Percentiles rank a stretch among this genome's conserved stretches.
Conservation (phyloP, 2,888 invertebrate genomes). For the Temnothorax ravouxi region DNA sequence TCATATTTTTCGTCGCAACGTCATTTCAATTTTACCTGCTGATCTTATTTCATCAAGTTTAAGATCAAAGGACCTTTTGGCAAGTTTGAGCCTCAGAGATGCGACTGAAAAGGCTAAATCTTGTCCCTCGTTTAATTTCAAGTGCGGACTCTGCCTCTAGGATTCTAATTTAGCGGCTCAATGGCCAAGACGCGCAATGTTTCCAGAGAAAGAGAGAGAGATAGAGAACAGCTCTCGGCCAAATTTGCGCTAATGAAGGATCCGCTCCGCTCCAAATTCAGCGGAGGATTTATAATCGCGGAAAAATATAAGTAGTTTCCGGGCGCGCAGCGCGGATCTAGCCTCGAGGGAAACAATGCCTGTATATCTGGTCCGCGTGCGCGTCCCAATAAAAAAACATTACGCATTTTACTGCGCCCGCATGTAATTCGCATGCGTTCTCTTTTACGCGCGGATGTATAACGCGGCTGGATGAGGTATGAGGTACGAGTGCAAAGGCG, state of each 20-base stretch:
- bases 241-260: conserved; percentile 51
- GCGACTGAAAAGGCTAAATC: conserved; percentile 2
- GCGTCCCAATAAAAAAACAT: conserved; percentile 45
- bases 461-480: conserved; percentile 10
- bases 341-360: conserved; percentile 46
- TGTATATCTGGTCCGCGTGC: conserved; percentile 30
- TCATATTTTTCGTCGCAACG: neutral
- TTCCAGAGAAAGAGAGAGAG: neutral
- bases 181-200: conserved; percentile 4
- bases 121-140: conserved; percentile 30
- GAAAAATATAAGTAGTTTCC: conserved; percentile 43
- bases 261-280: conserved; percentile 21
- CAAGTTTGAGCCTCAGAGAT: neutral
- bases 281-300: conserved; percentile 22
- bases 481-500: neutral
- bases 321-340: conserved; percentile 9
- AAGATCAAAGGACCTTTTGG: neutral
- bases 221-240: neutral
- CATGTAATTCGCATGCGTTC: conserved; percentile 47
- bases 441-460: conserved; percentile 23
- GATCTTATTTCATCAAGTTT: neutral
- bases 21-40: neutral
- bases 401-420: conserved; percentile 43
- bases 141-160: neutral
- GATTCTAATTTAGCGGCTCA: conserved; percentile 23